Base-by-base conservation (phyloP, 2,797 vertebrate genomes). In the Rhinatrema bivittatum region DNA sequence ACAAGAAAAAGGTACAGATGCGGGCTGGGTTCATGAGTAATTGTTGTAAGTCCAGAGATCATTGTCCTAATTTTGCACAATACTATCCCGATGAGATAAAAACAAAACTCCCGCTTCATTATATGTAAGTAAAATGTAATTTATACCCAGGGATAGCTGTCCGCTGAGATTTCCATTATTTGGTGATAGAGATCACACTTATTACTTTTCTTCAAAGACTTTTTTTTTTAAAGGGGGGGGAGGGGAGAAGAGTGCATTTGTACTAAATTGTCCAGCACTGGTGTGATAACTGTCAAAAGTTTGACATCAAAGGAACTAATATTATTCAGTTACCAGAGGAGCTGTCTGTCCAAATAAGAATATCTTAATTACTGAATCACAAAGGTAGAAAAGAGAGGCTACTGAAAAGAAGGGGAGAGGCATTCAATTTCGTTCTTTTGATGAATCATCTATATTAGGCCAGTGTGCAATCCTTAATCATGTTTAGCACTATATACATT, bases 351-450 rank as follows among this genome's bases (percentile, higher is more conserved):
- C 55, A 65, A 76, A 69, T 65, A 72, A 62, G 68, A 74, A 79
- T 70, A 73, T 76, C 81, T 84, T 83, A 83, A 83, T 87, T 76
- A 82, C 74, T 65, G 68, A 68, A 74, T 72, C 65, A 78, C 76
- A 77, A 82, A 72, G 69, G 68, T 79, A 67, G 65, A 70, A 65
- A 69, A 56, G 54, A 59, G 67, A 64, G 63, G 51, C 60, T 60
- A 57, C 67, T 63, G 70, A 70, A 72, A 60, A 46, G 55, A 58
- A 50, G 44, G 58, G 52, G 56, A 51, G 38, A 39, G 38, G 40
- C 19, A 56, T 68, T 78, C 70, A 74, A 55, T 56, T 53, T 59
- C 38, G 60, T 66, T 41, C 58, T 71, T 83, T 77, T 72, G 63
- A 77, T 62, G 71, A 60, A 24, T 60, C 60, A 68, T 74, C 73